These are phyloP conservation scores for Chironomus tentans DNA, from an alignment of 2,888 invertebrate genomes.

Conservation along the genomic window DNA sequence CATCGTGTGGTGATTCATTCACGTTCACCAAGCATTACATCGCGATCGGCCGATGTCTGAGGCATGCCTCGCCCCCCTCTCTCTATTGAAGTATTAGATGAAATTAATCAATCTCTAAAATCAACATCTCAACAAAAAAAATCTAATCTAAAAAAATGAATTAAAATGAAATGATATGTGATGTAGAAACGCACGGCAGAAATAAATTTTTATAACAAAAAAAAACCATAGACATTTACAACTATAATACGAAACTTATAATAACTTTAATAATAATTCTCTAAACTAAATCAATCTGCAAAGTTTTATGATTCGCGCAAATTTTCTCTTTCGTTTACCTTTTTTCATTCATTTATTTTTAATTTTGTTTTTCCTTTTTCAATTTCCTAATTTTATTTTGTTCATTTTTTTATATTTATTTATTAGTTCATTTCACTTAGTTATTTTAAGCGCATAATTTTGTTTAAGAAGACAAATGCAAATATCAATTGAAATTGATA, in stretches of 20 bases:
- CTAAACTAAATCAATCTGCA: not conserved
- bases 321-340: not conserved
- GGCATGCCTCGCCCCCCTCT: conserved; percentile 65
- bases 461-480: not conserved
- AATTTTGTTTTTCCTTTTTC: not conserved
- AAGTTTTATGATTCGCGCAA: conserved; percentile 19
- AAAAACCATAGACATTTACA: not conserved
- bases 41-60: conserved; percentile 78
- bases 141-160: not conserved
- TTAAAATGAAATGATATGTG: not conserved
- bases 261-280: conserved; percentile 1
- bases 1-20: conserved; percentile 86
- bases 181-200: conserved; percentile 40
- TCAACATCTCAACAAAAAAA: not conserved
- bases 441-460: not conserved
- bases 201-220: conserved; percentile 31
- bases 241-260: conserved; percentile 6
- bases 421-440: not conserved
- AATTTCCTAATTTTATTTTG: not conserved
- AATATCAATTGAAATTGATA: not conserved
- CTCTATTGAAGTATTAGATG: conserved; percentile 36
- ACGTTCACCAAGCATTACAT: conserved; percentile 76
- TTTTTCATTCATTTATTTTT: not conserved
- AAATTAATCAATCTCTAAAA: conserved; percentile 13
- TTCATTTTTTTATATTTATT: not conserved